phyloP scores from a whole-genome alignment of 2,888 invertebrate species.

The Pyrrhosoma nymphula region DNA sequence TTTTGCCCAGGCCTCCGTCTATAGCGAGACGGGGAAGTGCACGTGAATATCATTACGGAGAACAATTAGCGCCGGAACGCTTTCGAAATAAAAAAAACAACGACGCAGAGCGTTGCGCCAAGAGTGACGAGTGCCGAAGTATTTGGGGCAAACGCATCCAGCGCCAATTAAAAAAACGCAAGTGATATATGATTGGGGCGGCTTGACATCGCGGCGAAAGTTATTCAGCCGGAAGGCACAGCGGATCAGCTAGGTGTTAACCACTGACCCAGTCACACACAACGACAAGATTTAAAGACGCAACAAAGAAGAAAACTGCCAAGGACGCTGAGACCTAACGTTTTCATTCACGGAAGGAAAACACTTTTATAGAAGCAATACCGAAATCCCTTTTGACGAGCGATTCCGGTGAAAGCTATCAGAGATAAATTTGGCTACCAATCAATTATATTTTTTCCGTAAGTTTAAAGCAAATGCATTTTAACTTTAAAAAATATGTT shows the following conservation, averaged over 20 bases:
- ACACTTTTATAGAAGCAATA: background rate
- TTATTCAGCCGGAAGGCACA: background rate
- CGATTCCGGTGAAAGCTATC: too few species aligned
- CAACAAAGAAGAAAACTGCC: background rate
- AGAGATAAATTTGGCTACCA: too few species aligned
- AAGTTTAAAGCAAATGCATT: too few species aligned
- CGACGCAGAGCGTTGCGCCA: background rate
- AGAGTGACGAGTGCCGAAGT: background rate
- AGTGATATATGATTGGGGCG: background rate
- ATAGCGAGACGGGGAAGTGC: conserved; percentile 7
- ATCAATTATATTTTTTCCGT: too few species aligned
- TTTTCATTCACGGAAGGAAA: background rate
- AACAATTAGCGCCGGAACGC: conserved; percentile 18
- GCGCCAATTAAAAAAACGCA: background rate
- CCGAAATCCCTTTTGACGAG: too few species aligned
- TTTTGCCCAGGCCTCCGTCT: background rate
- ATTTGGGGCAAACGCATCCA: conserved; percentile 32
- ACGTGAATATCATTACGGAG: conserved; percentile 29
- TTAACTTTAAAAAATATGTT: too few species aligned
- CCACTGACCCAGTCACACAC: background rate
- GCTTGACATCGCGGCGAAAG: conserved; percentile 17
- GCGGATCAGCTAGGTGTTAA: background rate
- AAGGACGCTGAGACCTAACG: background rate
- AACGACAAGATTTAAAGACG: background rate
- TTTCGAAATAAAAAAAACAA: conserved; percentile 9